Percentiles rank a stretch among this genome's conserved stretches.
These are phyloP conservation scores for Athalia rosae DNA, from an alignment of 2,888 invertebrate species.

Conservation along the genomic window DNA sequence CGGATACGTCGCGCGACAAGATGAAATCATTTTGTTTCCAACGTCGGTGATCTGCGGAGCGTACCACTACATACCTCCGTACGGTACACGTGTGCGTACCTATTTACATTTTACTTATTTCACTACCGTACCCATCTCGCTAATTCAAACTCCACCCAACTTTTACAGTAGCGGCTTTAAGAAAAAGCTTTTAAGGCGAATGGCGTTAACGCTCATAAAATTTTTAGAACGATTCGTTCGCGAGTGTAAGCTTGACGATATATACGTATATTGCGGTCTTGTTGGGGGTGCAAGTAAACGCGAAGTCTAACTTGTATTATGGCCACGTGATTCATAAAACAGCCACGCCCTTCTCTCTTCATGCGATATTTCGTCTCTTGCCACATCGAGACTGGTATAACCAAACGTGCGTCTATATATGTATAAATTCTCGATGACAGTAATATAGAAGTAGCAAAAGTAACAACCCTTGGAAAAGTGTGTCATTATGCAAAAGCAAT, in stretches of 20 bases:
- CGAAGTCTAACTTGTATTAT: background rate
- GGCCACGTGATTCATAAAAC: too few relatives aligned
- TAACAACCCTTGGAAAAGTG: too few relatives aligned
- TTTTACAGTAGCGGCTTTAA: conserved; percentile 62
- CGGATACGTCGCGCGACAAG: background rate
- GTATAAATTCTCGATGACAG: too few relatives aligned
- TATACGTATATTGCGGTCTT: conserved; percentile 35
- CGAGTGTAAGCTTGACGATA: conserved; percentile 47
- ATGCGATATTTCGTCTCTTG: too few relatives aligned
- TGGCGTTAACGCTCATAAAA: conserved; percentile 66
- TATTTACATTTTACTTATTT: background rate
- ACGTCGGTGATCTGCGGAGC: background rate
- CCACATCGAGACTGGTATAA: too few relatives aligned
- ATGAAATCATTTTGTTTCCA: background rate
- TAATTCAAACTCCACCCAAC: conserved; percentile 33
- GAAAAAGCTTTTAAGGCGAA: conserved; percentile 64
- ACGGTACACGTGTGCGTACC: background rate
- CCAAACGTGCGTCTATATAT: too few relatives aligned
- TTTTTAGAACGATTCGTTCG: conserved; percentile 67
- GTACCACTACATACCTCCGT: conserved; percentile 17
- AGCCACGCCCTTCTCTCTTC: too few relatives aligned
- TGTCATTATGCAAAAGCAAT: too few relatives aligned
- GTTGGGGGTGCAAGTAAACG: background rate
- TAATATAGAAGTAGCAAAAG: too few relatives aligned
- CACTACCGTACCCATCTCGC: background rate